Evolutionary conservation across 2,113 vertebrate species (phyloP), one percentile per base, ranked within the genome.

Genomic region (Oriolus oriolus): DNA sequence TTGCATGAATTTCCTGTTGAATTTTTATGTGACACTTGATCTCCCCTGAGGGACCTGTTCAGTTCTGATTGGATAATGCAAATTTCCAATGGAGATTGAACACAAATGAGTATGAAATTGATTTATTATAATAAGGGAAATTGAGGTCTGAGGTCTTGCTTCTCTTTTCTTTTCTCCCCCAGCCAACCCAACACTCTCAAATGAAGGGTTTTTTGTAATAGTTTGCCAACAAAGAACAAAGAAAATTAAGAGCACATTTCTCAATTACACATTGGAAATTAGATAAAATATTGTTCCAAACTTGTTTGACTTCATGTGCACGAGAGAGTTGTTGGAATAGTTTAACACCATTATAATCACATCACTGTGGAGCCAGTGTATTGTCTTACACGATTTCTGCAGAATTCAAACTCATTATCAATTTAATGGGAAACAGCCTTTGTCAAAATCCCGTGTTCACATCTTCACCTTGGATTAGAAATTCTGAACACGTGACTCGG

Each of bases 1-100:
- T 97, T 96, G 85, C 85, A 92, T 97, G 95, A 97, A 97, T 98
- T 98, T 98, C 84, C 97, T 97, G 95, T 96, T 95, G 96, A 98
- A 98, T 98, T 98, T 98, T 98, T 98, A 98, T 97, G 91, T 78
- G 95, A 97, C 96, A 96, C 81, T 97, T 97, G 97, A 98, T 98
- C 96, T 92, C 69, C 97, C 96, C 93, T 91, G 60, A 7, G 95
- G 94, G 91, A 94, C 93, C 94, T 97, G 73, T 97, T 98, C 93
- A 84, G 61, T 98, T 96, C 89, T 97, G 96, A 98, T 97, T 98
- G 97, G 98, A 91, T 97, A 97, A 98, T 95, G 97, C 93, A 97
- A 97, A 98, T 98, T 98, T 98, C 96, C 95, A 98, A 93, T 92
- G 96, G 97, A 98, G 96, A 98, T 96, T 97, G 97, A 97, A 95